Base-by-base conservation (phyloP, 2,797 vertebrate species). In the Takifugu ocellatus region DNA sequence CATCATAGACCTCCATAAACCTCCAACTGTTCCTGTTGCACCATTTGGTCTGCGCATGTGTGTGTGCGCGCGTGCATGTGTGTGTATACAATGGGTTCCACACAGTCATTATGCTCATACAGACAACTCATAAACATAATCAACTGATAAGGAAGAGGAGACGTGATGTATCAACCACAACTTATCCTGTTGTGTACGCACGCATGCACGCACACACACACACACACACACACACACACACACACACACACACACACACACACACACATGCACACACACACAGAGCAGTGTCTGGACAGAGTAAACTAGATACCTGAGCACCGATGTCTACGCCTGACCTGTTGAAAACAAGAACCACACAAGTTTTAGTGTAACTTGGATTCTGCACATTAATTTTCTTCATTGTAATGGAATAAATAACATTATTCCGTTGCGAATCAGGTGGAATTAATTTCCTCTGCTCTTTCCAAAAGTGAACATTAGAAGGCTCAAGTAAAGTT, bases 81-180 rank as follows among this genome's bases (percentile, higher is more conserved):
- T 48, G 47, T 25, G 26, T 56, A 14, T 33, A 39, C 49, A 3
- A 6, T 49, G 51, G 33, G 25, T 71, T 70, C 54, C 54, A 51
- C 48, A 51, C 46, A 68, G 74, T 84, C 78, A 84, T 82, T 81
- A 85, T 49, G 75, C 54, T 58, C 27, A 68, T 62, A 72, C 66
- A 73, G 77, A 81, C 77, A 68, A 74, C 65, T 84, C 75, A 81
- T 83, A 83, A 86, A 85, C 86, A 82, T 75, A 75, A 78, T 59
- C 74, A 73, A 49, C 70, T 77, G 84, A 88, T 87, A 88, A 88
- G 78, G 76, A 65, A 66, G 55, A 72, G 69, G 63, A 67, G 78
- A 85, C 75, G 61, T 79, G 81, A 82, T 66, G 69, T 78, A 33
- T 83, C 68, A 59, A 54, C 61, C 54, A 54, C 49, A 42, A 54